A percentile compares a stretch with the other conserved stretches of the same genome.
phyloP scores from a whole-genome alignment of 2,888 invertebrate genomes.

The Pachycephus smyrnensis region DNA sequence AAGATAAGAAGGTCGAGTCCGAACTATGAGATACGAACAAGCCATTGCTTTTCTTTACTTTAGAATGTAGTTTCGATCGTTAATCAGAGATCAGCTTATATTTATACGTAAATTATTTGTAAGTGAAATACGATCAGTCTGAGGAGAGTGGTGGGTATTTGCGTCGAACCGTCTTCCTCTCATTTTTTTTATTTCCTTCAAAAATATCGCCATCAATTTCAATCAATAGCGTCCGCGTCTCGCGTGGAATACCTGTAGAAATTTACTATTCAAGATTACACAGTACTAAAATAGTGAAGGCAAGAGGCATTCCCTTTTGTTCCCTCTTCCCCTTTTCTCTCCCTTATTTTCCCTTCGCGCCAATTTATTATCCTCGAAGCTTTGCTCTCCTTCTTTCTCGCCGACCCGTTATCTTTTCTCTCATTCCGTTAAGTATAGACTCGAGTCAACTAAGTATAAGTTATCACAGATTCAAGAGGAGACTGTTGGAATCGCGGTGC shows the following conservation, averaged over 20 bases:
- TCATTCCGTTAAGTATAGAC: background rate
- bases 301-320: background rate
- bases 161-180: background rate
- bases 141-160: slow-evolving; percentile 3
- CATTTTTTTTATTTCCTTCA: background rate
- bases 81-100: slow-evolving; percentile 18
- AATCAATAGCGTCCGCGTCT: background rate
- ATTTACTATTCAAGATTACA: background rate
- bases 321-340: background rate
- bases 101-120: background rate
- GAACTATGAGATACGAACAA: slow-evolving; percentile 29
- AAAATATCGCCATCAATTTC: background rate
- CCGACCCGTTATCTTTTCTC: background rate
- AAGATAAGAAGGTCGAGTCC: slow-evolving; percentile 18
- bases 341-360: background rate
- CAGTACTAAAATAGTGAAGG: background rate
- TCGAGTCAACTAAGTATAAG: background rate
- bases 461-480: background rate
- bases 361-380: background rate
- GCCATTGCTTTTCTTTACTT: slow-evolving; percentile 34
- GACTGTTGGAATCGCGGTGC: background rate
- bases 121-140: slow-evolving; percentile 19
- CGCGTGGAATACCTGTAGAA: background rate
- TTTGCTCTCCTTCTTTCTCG: background rate
- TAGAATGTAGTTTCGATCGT: slow-evolving; percentile 35